Base-by-base conservation (phyloP, 2,113 vertebrate genomes). In the Alligator sinensis region DNA sequence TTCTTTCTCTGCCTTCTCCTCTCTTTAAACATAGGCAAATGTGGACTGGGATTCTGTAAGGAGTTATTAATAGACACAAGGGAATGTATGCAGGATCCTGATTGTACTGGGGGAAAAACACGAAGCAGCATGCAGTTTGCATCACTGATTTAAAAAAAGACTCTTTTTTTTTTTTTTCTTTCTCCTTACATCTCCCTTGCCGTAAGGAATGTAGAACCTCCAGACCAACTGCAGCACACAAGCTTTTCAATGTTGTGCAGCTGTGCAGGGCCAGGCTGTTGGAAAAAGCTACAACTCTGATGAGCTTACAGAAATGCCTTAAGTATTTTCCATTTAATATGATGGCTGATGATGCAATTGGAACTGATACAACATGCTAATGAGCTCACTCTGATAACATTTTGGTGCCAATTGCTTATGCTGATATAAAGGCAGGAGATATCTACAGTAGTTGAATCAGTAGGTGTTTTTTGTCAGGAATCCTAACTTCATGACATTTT, bases 341-440 rank as follows among this genome's bases (percentile, higher is more conserved):
- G 64, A 68, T n/a, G n/a, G 64, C 66, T 54, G 10, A 55, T n/a
- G 1, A 21, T 88, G 30, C 54, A 6, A 2, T 3, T 63, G 24
- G 74, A 30, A 18, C 27, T 70, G 24, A 17, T 57, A 28, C 3
- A 74, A 15, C 4, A 34, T 8, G 58, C 22, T 30, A 38, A 6
- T 9, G 19, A 15, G 8, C 74, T 87, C 0, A 0, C 6, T 85
- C 34, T 72, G 15, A 2, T 86, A 70, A 19, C 18, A 11, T 70
- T 70, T 70, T 70, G 30, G 18, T 34, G 34, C 15, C 72, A 11
- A 63, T 38, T 38, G 13, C 3, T 10, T 74, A 14, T 62, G 27
- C 66, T 94, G 2, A 2, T 24, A 17, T 2, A 24, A 3, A n/a
- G 2, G 11, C 19, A 21, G 27, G 5, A 4, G 5, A 3, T 27